Percentiles rank a stretch among this genome's conserved stretches.
Conservation (phyloP, 1,140 invertebrate genomes). For the Heliconius himera region DNA sequence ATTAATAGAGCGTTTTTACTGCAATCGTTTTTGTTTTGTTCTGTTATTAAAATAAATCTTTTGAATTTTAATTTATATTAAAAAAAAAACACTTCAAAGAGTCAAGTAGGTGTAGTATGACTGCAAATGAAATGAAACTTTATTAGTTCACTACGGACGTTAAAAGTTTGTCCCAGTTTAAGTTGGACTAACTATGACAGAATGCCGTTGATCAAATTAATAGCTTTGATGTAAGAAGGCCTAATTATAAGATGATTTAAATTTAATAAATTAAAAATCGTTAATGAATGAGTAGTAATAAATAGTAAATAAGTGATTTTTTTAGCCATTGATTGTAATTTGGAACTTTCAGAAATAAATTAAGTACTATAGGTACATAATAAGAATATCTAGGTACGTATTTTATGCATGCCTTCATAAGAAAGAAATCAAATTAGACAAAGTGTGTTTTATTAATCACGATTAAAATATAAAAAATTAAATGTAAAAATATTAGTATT, state of each 20-base stretch:
- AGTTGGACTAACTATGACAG: conserved; percentile 51
- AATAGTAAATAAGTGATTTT: too few relatives aligned
- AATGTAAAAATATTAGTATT: too few relatives aligned
- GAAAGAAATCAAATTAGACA: too few relatives aligned
- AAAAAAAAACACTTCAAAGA: background rate
- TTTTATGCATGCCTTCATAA: too few relatives aligned
- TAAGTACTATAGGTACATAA: too few relatives aligned
- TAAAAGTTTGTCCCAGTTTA: conserved; percentile 45
- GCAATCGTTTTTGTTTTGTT: background rate
- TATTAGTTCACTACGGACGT: conserved; percentile 28
- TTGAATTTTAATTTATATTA: background rate
- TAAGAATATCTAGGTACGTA: too few relatives aligned
- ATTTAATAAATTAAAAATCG: background rate
- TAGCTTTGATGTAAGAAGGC: conserved; percentile 14
- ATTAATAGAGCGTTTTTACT: conserved; percentile 8
- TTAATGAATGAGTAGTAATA: background rate
- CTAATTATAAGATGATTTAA: background rate
- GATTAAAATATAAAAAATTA: too few relatives aligned
- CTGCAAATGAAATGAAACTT: conserved; percentile 7
- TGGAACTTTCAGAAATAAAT: too few relatives aligned
- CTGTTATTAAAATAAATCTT: background rate
- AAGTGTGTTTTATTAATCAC: too few relatives aligned
- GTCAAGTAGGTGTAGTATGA: conserved; percentile 1
- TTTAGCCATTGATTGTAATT: too few relatives aligned
- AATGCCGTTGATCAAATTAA: conserved; percentile 65